These are phyloP conservation scores for Drosophila melanogaster DNA, from an alignment of 1,140 invertebrate species.

Conservation along the genomic window DNA sequence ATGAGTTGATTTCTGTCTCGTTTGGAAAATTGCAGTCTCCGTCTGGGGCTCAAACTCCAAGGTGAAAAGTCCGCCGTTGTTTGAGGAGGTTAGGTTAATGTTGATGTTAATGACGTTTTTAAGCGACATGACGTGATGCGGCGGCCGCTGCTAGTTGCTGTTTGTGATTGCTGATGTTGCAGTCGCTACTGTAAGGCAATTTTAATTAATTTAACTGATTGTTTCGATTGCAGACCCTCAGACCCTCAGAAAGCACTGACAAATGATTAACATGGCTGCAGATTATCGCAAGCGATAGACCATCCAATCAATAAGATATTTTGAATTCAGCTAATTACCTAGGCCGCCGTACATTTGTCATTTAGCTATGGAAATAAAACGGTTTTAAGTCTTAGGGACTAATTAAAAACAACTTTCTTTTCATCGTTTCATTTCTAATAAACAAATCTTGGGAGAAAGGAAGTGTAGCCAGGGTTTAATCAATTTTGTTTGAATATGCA, in stretches of 20 bases:
- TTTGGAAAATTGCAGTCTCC: constrained; percentile 41
- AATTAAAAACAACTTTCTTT: too few relatives aligned
- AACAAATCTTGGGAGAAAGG: neutral
- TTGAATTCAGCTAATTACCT: neutral
- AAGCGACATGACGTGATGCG: constrained; percentile 67
- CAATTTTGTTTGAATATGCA: constrained; percentile 11
- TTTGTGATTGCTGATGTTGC: constrained; percentile 19
- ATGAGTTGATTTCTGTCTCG: constrained; percentile 53
- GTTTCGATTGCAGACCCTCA: constrained; percentile 8
- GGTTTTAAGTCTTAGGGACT: too few relatives aligned
- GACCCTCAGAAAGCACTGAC: constrained; percentile 12
- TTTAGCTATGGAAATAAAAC: too few relatives aligned
- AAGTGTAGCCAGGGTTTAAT: neutral
- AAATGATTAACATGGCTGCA: constrained; percentile 29
- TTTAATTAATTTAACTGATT: constrained; percentile 43
- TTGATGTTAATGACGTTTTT: constrained; percentile 74
- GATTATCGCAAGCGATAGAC: constrained; percentile 18
- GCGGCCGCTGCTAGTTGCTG: constrained; percentile 17
- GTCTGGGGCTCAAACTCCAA: constrained; percentile 32
- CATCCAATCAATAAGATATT: constrained; percentile 8
- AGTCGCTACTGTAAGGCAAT: constrained; percentile 20
- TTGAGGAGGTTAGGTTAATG: constrained; percentile 66
- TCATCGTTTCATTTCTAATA: too few relatives aligned
- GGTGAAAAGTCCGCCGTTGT: constrained; percentile 70
- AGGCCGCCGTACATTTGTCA: too few relatives aligned